Conservation (phyloP, 2,888 invertebrate species). For the Epiblema foenella region DNA sequence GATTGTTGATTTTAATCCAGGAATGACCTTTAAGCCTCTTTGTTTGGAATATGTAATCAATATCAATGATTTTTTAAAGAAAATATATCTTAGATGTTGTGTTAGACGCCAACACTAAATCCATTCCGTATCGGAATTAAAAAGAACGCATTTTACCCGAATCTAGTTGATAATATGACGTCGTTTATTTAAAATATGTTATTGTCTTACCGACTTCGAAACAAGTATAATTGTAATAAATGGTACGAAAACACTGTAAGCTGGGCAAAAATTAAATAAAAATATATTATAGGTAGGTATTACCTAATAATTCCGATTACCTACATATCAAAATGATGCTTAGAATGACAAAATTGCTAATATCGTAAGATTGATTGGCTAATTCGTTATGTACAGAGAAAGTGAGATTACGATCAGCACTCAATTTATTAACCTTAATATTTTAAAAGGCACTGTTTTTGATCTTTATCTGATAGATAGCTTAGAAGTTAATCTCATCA, state of each 20-base stretch:
- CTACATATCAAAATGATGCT: too few species aligned
- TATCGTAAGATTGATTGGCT: slow-evolving; percentile 11
- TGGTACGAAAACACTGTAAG: too few species aligned
- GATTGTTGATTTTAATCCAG: slow-evolving; percentile 42
- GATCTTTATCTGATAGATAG: slow-evolving; percentile 35
- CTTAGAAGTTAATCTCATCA: neutral
- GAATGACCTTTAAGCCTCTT: slow-evolving; percentile 18
- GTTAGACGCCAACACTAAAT: neutral
- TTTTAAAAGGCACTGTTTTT: slow-evolving; percentile 35
- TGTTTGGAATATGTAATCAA: slow-evolving; percentile 15
- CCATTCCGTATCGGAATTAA: neutral
- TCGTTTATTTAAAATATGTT: too few species aligned
- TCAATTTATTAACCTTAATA: slow-evolving; percentile 40
- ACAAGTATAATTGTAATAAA: too few species aligned
- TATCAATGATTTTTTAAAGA: slow-evolving; percentile 5
- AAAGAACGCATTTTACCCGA: neutral
- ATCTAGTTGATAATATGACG: too few species aligned
- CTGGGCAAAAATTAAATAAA: too few species aligned
- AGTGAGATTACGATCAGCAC: slow-evolving; percentile 14
- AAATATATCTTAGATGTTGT: neutral
- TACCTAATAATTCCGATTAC: too few species aligned
- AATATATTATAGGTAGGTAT: too few species aligned
- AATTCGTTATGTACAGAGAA: slow-evolving; percentile 23
- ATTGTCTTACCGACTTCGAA: too few species aligned
- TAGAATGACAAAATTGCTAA: too few species aligned